A percentile compares a stretch with the other conserved stretches of the same genome.
Conservation (phyloP, 2,113 vertebrate species). For the Psilopogon haemacephalus region DNA sequence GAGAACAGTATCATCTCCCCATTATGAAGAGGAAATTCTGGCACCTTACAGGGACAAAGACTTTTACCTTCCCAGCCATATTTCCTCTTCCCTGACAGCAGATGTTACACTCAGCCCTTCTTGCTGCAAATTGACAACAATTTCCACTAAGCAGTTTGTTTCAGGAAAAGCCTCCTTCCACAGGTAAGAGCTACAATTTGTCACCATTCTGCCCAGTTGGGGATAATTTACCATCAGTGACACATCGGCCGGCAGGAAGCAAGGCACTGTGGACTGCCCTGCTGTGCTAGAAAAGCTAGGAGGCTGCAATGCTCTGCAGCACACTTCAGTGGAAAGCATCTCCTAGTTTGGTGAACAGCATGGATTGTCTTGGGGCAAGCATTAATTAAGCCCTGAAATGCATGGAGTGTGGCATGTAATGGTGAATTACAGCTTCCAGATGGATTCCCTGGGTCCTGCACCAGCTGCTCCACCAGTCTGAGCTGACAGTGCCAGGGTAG, state of each 20-base stretch:
- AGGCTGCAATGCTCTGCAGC: background rate
- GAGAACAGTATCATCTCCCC: background rate
- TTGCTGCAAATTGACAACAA: background rate
- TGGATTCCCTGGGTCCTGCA: background rate
- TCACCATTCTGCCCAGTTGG: background rate
- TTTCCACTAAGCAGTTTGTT: background rate
- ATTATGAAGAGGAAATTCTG: background rate
- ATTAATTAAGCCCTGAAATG: conserved; percentile 5
- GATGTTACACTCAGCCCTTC: background rate
- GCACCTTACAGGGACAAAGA: background rate
- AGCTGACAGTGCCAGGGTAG: background rate
- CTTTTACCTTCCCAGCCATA: background rate
- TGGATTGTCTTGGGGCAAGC: background rate
- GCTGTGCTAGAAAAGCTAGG: background rate
- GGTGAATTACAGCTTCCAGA: background rate
- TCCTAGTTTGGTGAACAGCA: accelerated
- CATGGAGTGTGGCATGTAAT: background rate
- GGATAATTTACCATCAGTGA: background rate
- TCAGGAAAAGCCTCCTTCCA: background rate
- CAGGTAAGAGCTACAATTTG: background rate
- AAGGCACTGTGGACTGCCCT: background rate
- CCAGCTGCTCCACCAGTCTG: background rate
- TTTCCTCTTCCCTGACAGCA: background rate
- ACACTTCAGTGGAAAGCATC: background rate
- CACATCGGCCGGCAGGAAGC: background rate